A percentile compares a stretch with the other conserved stretches of the same genome.
These are phyloP conservation scores for Antrozous pallidus DNA, from an alignment of 2,797 vertebrate genomes.

Conservation along the genomic window DNA sequence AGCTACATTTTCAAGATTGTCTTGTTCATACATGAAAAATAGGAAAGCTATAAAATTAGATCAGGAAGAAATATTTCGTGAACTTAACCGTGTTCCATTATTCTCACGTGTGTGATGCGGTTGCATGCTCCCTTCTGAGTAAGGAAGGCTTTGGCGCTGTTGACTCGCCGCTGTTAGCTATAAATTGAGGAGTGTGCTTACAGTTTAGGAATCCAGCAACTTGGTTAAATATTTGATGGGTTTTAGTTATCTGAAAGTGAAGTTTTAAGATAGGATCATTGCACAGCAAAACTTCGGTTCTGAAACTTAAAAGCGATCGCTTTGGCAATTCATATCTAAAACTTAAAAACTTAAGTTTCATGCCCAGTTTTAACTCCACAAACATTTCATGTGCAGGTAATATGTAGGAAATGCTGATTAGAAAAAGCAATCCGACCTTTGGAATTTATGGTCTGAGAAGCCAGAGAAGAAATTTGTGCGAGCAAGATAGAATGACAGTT, in stretches of 20 bases:
- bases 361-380: background rate
- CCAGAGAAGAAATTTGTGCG: background rate
- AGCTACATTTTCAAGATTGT: background rate
- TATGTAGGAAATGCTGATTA: constrained; percentile 7
- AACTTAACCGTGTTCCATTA: background rate
- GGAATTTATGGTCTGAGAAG: background rate
- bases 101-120: background rate
- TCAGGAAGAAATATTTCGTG: constrained; percentile 13
- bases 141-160: background rate
- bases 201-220: background rate
- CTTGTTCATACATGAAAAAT: background rate
- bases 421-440: background rate
- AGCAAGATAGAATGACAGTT: background rate
- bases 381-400: background rate
- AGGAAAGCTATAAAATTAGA: background rate
- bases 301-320: background rate
- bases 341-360: background rate
- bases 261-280: background rate
- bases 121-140: background rate
- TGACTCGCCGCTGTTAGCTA: constrained; percentile 2
- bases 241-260: background rate
- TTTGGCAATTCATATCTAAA: background rate
- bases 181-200: background rate
- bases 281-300: background rate
- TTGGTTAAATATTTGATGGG: background rate